Evolutionary conservation across 2,113 vertebrate species (phyloP), one percentile per base, ranked within the genome.

Genomic region (Melanotaenia duboulayi): DNA sequence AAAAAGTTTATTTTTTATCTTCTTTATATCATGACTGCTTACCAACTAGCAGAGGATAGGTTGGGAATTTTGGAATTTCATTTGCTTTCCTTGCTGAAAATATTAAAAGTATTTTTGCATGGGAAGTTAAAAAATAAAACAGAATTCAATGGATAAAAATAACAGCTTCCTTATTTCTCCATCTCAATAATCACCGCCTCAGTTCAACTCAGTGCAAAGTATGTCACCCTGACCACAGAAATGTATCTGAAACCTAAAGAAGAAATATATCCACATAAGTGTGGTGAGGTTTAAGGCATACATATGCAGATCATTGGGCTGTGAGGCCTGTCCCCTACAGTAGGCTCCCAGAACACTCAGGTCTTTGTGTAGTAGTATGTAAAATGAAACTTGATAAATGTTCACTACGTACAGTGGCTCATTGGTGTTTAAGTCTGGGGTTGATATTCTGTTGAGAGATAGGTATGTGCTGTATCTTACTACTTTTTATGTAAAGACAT

Each of bases 311-410:
- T 87, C 37, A 49, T 86, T 63, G 77, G 87, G 59, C 56, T 74
- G 62, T 73, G 87, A 78, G 83, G 80, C 71, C 81, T 77, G 66
- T 90, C 77, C 73, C 59, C 28, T 69, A 71, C 81, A 80, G 84
- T 60, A 61, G 28, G 35, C 55, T 66, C 48, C n/a, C 42, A 80
- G 83, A 90, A 91, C 88, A 90, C 76, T 81, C 76, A 14, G 61
- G 22, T 80, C 88, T 89, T 90, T 91, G 86, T 92, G 73, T 56
- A 69, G 69, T 49, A 57, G 65, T 70, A 67, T 85, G 83, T 71
- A 77, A 86, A 88, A 86, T 12, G 74, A 85, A 79, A 89, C 86
- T 86, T 89, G 78, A 90, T 81, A 90, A 90, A 89, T 86, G 87
- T 83, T 78, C 85, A 74, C 70, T 48, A 39, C 65, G 71, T 66